A percentile compares a stretch with the other conserved stretches of the same genome.
phyloP scores from a whole-genome alignment of 2,888 invertebrate species.

The Julus scandinavius region DNA sequence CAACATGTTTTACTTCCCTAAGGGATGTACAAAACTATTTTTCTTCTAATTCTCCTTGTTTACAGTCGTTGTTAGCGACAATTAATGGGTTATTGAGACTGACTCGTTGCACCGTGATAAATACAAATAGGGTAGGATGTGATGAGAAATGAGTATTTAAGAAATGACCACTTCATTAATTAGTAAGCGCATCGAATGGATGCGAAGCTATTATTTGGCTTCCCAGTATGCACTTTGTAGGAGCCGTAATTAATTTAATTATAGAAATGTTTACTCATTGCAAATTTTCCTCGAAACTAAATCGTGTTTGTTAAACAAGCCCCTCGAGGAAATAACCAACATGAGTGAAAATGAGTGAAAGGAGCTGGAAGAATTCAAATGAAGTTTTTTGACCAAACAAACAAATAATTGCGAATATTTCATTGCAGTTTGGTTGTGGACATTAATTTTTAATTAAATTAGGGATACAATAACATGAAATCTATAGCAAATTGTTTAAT shows the following conservation, averaged over 20 bases:
- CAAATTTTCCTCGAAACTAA: not conserved
- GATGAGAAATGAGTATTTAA: not conserved
- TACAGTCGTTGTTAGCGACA: not conserved
- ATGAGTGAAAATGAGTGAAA: not conserved
- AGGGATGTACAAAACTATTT: no score
- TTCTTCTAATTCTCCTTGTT: not conserved
- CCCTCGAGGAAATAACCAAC: not conserved
- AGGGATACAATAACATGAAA: no score
- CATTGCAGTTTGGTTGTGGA: no score
- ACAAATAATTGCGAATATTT: no score
- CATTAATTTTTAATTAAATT: no score
- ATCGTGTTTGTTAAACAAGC: conserved; percentile 23
- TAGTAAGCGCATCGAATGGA: not conserved
- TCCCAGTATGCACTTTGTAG: not conserved
- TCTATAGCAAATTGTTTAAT: no score
- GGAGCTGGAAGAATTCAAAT: not conserved
- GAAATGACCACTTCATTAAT: conserved; percentile 38
- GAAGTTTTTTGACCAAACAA: no score
- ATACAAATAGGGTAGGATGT: not conserved
- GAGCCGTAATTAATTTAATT: conserved; percentile 14
- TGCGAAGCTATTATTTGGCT: not conserved
- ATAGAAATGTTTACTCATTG: conserved; percentile 15
- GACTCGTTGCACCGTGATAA: not conserved
- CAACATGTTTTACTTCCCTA: no score
- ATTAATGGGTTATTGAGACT: not conserved